Conservation (phyloP, 2,888 invertebrate species). For the Nemoura dubitans region DNA sequence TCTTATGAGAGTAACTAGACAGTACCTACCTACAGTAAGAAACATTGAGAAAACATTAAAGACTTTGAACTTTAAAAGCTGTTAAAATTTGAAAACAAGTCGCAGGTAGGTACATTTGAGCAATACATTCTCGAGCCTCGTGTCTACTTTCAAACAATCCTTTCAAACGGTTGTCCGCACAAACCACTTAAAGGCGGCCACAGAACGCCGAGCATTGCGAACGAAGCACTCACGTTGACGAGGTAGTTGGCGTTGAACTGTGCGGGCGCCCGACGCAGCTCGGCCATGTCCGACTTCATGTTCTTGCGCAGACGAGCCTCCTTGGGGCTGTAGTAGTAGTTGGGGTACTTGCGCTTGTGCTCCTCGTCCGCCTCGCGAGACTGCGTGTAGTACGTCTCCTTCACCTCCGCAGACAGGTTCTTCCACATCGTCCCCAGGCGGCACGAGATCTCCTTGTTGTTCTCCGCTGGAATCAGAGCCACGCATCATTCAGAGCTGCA, state of each 20-base stretch:
- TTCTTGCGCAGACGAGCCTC: conserved; percentile 59
- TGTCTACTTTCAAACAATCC: too few relatives aligned
- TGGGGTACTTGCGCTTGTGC: conserved; percentile 61
- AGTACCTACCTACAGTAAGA: too few relatives aligned
- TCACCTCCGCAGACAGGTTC: conserved; percentile 58
- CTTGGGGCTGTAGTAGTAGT: conserved; percentile 60
- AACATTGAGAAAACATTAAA: too few relatives aligned
- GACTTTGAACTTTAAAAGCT: too few relatives aligned
- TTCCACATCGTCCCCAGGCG: conserved; percentile 64
- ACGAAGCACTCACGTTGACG: conserved; percentile 44
- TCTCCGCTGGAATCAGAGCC: conserved; percentile 57
- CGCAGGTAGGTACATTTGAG: too few relatives aligned
- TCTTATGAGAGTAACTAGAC: too few relatives aligned
- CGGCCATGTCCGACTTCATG: conserved; percentile 47
- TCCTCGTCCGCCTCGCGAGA: conserved; percentile 60
- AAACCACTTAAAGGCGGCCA: too few relatives aligned
- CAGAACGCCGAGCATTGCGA: too few relatives aligned
- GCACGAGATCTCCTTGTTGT: conserved; percentile 63
- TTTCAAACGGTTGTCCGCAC: too few relatives aligned
- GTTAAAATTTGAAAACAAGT: too few relatives aligned
- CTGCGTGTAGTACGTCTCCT: conserved; percentile 60
- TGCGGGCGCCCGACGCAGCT: conserved; percentile 44
- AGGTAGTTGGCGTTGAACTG: conserved; percentile 45
- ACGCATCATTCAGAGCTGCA: too few relatives aligned
- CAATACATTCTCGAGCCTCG: too few relatives aligned